phyloP scores from a whole-genome alignment of 2,888 invertebrate genomes.

The Ophion ventricosus region DNA sequence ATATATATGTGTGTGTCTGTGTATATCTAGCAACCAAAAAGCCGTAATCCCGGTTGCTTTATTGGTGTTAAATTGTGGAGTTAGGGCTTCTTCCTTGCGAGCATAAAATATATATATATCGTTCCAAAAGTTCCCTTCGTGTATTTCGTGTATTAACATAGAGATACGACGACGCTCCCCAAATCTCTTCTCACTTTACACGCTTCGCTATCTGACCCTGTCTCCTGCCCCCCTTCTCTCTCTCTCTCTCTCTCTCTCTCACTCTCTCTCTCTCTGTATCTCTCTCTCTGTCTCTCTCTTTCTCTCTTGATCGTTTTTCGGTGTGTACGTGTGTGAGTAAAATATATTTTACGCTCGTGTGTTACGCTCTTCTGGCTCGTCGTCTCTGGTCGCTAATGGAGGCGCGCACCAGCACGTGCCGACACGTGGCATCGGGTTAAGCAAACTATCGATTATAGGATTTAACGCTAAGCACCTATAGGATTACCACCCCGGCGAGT shows the following conservation, averaged over 20 bases:
- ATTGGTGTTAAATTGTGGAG: neutral
- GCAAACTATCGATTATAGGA: conserved; percentile 84
- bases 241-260: conserved; percentile 21
- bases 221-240: conserved; percentile 25
- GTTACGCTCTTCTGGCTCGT: conserved; percentile 56
- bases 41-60: neutral
- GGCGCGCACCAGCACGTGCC: conserved; percentile 79
- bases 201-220: conserved; percentile 32
- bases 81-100: conserved; percentile 4
- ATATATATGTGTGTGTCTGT: too few relatives aligned
- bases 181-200: conserved; percentile 60
- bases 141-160: conserved; percentile 78
- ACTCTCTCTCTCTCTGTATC: conserved; percentile 29
- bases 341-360: conserved; percentile 57
- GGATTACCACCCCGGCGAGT: conserved; percentile 78
- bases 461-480: conserved; percentile 83
- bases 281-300: conserved; percentile 17
- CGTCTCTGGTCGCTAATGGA: conserved; percentile 77
- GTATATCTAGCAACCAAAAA: neutral
- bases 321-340: conserved; percentile 40
- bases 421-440: conserved; percentile 82
- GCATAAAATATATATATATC: conserved; percentile 17
- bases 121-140: conserved; percentile 56
- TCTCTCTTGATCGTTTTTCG: conserved; percentile 33
- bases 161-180: conserved; percentile 74